Base-by-base conservation (phyloP, 2,797 vertebrate species). In the Rhinoraja longicauda region DNA sequence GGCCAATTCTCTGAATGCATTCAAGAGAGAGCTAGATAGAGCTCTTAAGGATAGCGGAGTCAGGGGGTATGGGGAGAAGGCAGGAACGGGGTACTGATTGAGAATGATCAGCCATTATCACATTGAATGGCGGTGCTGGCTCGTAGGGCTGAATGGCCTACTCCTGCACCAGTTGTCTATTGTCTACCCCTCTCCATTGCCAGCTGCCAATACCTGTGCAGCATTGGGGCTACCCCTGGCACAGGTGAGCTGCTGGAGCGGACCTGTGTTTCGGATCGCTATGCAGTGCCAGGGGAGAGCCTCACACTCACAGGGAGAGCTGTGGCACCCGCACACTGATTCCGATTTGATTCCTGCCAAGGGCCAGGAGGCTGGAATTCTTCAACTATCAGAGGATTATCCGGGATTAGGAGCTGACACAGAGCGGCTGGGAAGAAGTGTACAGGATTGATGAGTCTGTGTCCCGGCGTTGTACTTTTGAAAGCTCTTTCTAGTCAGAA, bases 331-430 rank as follows among this genome's bases (percentile, higher is more conserved):
- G 19, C 21, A 19, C 19, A 5, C 82, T 86, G 82, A 86, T 86
- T n/a, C 59, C 19, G n/a, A n/a, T 88, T n/a, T 1, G 57, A 8
- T 15, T 17, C 32, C 32, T 32, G 57, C 67, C 90, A 91, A 73
- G 53, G 24, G 24, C 4, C 36, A 53, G 90, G 19, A 67, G 32
- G 36, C 70, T 91, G 36, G 62, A 72, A 91, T 91, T 72, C 70
- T 70, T 91, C 90, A 91, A 24, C 90, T 91, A 91, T 73, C 90
- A 53, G 67, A 73, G 29, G 90, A 72, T 91, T 73, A 91, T 21
- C 59, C 17, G 67, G 90, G 39, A 53, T 91, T 91, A 91, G 36
- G 24, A 91, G 36, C 36, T 91, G 90, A 29, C 90, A 73, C 21
- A 24, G 36, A n/a, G 21, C 3, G 39, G 70, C 90, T 29, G n/a